Base-by-base conservation (phyloP, 2,888 invertebrate genomes). In the Troglohyphantes excavatus region DNA sequence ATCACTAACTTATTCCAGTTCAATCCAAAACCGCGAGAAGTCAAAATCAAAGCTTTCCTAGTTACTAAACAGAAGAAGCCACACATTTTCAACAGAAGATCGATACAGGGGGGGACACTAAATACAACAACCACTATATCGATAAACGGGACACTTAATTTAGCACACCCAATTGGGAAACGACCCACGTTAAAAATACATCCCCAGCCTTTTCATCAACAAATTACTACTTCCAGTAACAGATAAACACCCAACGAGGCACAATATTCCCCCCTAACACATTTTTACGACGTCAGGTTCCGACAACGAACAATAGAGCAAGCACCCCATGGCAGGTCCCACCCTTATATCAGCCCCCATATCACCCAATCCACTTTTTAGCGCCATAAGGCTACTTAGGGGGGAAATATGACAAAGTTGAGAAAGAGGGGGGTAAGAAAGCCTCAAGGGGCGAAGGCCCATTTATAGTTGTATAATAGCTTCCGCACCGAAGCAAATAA, bases 401-500 rank as follows among this genome's bases (percentile, higher is more conserved):
- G 26, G 19, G 75, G 46, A 46, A 72, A 43, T 23, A 33, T 33
- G 33, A 33, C 68, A 29, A 68, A 68, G 33, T 33, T n/a, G n/a
- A n/a, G n/a, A n/a, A n/a, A n/a, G n/a, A 67, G 26, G 29, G 70
- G 53, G 39, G 13, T 2, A 39, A 39, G 39, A 39, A n/a, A 53
- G n/a, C 53, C 53, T n/a, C 53, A n/a, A 53, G 67, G 29, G 43
- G 78, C 27, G 70, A 23, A 53, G 72, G 72, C 11, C 26, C 84
- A 67, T 53, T 67, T 59, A 67, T 27, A 67, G 67, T 21, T 29
- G 46, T 46, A 88, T 88, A 82, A 82, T 88, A 75, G 75, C 75
- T 78, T 70, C 76, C 85, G 76, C 67, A 65, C 33, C 26, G 70
- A 78, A 81, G 87, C 81, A 75, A 75, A 88, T 82, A 88, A 70